Percentiles rank a stretch among this genome's conserved stretches.
phyloP scores from a whole-genome alignment of 2,888 invertebrate species.

The Mythimna lalbum region DNA sequence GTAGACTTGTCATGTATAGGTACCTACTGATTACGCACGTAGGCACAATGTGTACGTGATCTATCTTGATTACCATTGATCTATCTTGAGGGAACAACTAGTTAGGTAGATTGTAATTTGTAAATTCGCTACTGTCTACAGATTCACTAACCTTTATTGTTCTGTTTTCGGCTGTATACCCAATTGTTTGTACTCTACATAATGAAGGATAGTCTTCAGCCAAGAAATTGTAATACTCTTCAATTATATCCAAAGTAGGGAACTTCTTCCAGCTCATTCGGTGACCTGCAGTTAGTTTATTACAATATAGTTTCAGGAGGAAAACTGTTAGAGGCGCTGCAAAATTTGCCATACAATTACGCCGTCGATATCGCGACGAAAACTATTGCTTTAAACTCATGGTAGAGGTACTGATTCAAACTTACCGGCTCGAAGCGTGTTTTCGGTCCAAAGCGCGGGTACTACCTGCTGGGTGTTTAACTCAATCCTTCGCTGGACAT shows the following conservation, averaged over 20 bases:
- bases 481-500: conserved; percentile 70
- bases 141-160: conserved; percentile 67
- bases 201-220: conserved; percentile 70
- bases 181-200: conserved; percentile 67
- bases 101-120: no score
- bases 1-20: no score
- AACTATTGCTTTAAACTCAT: no score
- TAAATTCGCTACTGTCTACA: neutral
- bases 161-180: conserved; percentile 69
- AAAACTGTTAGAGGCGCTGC: no score
- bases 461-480: conserved; percentile 27
- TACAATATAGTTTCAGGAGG: neutral
- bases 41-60: no score
- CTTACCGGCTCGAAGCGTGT: conserved; percentile 68
- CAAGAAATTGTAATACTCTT: conserved; percentile 70
- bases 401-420: conserved; percentile 2
- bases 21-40: no score
- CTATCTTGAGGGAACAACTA: no score
- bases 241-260: conserved; percentile 68
- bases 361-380: no score
- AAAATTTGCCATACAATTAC: no score
- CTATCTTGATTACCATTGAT: no score
- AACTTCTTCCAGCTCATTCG: conserved; percentile 70
- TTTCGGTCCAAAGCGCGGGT: conserved; percentile 62
- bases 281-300: conserved; percentile 66